Evolutionary conservation across 2,113 vertebrate species (phyloP), one percentile per base, ranked within the genome.

Genomic region (Ondatra zibethicus): DNA sequence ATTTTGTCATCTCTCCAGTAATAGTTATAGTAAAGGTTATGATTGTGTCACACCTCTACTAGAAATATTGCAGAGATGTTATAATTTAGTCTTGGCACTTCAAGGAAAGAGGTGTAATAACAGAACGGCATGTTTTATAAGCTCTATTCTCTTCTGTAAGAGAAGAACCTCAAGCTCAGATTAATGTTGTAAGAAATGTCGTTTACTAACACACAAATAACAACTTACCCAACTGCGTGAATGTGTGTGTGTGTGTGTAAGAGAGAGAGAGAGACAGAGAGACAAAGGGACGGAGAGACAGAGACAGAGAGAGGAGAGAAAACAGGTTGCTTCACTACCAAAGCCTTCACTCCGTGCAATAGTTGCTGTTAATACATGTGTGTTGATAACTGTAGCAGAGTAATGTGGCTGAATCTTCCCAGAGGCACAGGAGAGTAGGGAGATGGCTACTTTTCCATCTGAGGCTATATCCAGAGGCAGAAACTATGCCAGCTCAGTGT

Each of bases 141-240:
- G 7, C 29, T 47, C 2, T 70, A 66, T 31, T 76, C 63, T 80
- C 33, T 89, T 93, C 23, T 73, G 66, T 8, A 68, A 78, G 10
- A 55, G 70, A 52, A 88, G 88, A 72, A 42, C 21, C 75, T 16
- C 42, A 36, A 72, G 65, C 65, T 81, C 42, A 50, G 61, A 87
- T 81, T 52, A 86, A 63, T 75, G 42, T 92, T 78, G 33, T 92
- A 58, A 90, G 27, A 96, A 95, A 88, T 94, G 75, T 81, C 25
- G 27, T 61, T 45, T 77, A 13, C 29, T 93, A 50, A 7, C 29
- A 47, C 29, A 45, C 31, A 9, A 85, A 45, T 66, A 39, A 45
- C 39, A 85, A 19, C 52, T 10, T 63, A 63, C 39, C 25, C 7
- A 33, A 52, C 1, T 52, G 68, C 1, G 1, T 61, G 52, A 2